A percentile compares a stretch with the other conserved stretches of the same genome.
Evolutionary conservation across 2,888 invertebrate genomes (phyloP).

Genomic region (Aphodius granarius): DNA sequence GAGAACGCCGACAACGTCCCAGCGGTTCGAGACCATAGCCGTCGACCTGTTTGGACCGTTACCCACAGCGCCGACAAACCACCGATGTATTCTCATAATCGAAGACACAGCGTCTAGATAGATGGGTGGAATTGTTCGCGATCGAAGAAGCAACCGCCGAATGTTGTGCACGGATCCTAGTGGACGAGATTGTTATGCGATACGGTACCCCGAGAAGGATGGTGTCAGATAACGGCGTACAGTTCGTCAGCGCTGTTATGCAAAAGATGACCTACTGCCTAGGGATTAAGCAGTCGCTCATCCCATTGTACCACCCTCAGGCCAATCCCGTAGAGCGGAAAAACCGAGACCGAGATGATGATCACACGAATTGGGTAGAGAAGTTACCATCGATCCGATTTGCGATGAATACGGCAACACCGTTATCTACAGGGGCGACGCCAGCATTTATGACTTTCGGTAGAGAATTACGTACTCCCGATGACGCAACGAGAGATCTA

Average conservation of each 20-base stretch:
- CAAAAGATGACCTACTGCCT: constrained; percentile 36
- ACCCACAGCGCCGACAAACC: neutral
- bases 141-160: constrained; percentile 34
- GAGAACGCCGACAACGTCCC: constrained; percentile 33
- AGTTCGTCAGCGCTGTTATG: constrained; percentile 44
- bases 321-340: constrained; percentile 44
- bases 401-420: constrained; percentile 36
- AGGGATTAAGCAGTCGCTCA: constrained; percentile 21
- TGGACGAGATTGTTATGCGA: constrained; percentile 39
- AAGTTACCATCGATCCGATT: constrained; percentile 36
- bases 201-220: constrained; percentile 44
- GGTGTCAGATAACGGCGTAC: constrained; percentile 45
- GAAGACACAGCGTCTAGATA: constrained; percentile 39
- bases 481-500: constrained; percentile 24
- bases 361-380: constrained; percentile 38
- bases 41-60: too few species aligned
- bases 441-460: constrained; percentile 40
- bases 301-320: constrained; percentile 45
- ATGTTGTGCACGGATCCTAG: constrained; percentile 34
- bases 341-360: constrained; percentile 37
- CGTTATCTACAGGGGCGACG: constrained; percentile 31
- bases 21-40: constrained; percentile 16
- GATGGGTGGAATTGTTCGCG: constrained; percentile 38
- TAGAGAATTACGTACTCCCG: constrained; percentile 36
- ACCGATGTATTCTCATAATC: constrained; percentile 35